Base-by-base conservation (phyloP, 2,888 invertebrate species). In the Archips crataeganus region DNA sequence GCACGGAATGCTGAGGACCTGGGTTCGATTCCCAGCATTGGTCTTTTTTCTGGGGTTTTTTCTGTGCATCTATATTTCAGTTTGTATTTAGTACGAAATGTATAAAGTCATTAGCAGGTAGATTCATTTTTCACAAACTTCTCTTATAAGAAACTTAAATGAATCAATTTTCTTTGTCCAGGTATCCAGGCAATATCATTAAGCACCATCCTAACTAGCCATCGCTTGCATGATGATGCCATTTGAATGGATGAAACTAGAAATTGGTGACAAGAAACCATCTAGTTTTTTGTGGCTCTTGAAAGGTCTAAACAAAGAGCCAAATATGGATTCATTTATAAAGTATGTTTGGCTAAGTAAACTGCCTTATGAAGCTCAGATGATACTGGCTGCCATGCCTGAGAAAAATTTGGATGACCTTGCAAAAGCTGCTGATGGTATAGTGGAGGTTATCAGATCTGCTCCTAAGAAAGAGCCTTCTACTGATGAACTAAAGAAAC, bases 381-480 rank as follows among this genome's bases (percentile, higher is more conserved):
- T 59, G 15, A 47, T 47, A 13, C 47, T 70, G 3, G 59, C 15
- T 3, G 36, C 15, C 0, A n/a, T 62, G 57, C 57, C 57, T 5
- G 70, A 70, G 15, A 70, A 57, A 45, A 64, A 23, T 47, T 6
- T 64, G 13, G 70, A 64, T 10, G 63, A 70, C 34, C 36, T 57
- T 11, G 70, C 36, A 0, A 34, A 59, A 15, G 57, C 36, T 10
- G 64, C 70, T 2, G 70, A 70, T 59, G 47, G 10, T 36, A 57
- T 70, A 9, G 57, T 70, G 15, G 64, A 47, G 6, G 13, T 49
- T 9, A 57, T 70, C 5, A 15, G 63, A 10, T 5, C 11, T 3
- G 13, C 8, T 4, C 23, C 36, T 13, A 63, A 70, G 47, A 11
- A 42, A 23, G 42, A 59, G 23, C 32, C 63, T 13, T 6, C 11